phyloP scores from a whole-genome alignment of 2,888 invertebrate genomes.

The Embidobia sp. region DNA sequence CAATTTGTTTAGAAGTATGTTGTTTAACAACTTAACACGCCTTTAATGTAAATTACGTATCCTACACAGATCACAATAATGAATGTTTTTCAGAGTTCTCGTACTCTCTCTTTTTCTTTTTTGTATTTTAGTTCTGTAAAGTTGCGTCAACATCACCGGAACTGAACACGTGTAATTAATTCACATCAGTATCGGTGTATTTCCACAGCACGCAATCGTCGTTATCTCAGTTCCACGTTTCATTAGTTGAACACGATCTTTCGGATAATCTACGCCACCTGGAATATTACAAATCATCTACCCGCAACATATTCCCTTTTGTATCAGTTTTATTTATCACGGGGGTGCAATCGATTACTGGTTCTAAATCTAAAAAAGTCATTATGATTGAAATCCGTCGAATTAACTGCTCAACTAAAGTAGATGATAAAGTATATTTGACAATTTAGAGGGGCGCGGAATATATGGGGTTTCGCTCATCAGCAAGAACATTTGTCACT shows the following conservation, averaged over 20 bases:
- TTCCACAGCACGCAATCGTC: conserved; percentile 67
- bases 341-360: conserved; percentile 50
- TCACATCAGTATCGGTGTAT: conserved; percentile 57
- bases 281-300: conserved; percentile 60
- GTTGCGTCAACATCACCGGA: conserved; percentile 22
- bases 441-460: conserved; percentile 47
- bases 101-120: not conserved
- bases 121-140: not conserved
- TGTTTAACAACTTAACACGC: conserved; percentile 11
- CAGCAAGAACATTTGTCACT: conserved; percentile 43
- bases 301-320: conserved; percentile 42
- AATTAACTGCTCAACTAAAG: conserved; percentile 49
- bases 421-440: conserved; percentile 49
- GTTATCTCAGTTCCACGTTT: conserved; percentile 65
- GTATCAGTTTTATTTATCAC: conserved; percentile 40
- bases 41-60: conserved; percentile 21
- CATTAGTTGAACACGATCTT: conserved; percentile 66
- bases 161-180: conserved; percentile 65
- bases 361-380: conserved; percentile 45
- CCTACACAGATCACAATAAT: conserved; percentile 12
- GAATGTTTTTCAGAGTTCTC: not conserved
- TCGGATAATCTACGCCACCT: conserved; percentile 68
- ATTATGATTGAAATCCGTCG: conserved; percentile 48
- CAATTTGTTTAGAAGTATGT: not conserved
- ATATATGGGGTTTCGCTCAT: conserved; percentile 10